These are phyloP conservation scores for Actinostola sp. DNA, from an alignment of 92 coral and sea anemone genomes.

Conservation along the genomic window DNA sequence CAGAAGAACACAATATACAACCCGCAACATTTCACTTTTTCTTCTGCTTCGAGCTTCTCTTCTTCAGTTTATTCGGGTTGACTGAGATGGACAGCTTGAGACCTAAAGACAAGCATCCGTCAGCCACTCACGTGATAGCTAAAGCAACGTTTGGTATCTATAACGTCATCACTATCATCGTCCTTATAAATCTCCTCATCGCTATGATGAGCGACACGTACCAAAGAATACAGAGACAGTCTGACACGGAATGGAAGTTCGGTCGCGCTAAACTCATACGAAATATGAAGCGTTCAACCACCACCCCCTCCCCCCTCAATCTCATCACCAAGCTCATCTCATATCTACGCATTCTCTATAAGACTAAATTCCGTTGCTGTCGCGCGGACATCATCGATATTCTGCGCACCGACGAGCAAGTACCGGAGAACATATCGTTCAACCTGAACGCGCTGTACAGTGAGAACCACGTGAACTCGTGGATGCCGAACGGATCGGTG, in stretches of 20 bases:
- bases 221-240: slow-evolving; percentile 94
- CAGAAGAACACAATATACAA: slow-evolving; percentile 19
- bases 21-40: slow-evolving; percentile 44
- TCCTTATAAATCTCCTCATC: slow-evolving; percentile 89
- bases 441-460: slow-evolving; percentile 61
- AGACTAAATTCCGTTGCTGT: slow-evolving; percentile 82
- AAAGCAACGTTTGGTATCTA: slow-evolving; percentile 88
- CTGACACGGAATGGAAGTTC: slow-evolving; percentile 97
- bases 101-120: slow-evolving; percentile 42
- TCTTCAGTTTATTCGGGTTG: slow-evolving; percentile 90
- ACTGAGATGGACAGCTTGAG: slow-evolving; percentile 64
- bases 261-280: slow-evolving; percentile 98
- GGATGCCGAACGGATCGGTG: slow-evolving; percentile 59
- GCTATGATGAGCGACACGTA: slow-evolving; percentile 99
- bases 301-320: slow-evolving; percentile 97
- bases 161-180: slow-evolving; percentile 89
- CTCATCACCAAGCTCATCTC: slow-evolving; percentile 82
- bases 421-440: slow-evolving; percentile 72
- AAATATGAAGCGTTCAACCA: slow-evolving; percentile 97
- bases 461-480: slow-evolving; percentile 29
- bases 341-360: slow-evolving; percentile 68
- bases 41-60: slow-evolving; percentile 77
- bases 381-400: slow-evolving; percentile 92
- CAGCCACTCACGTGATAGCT: slow-evolving; percentile 63
- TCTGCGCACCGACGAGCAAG: slow-evolving; percentile 83